A percentile compares a stretch with the other conserved stretches of the same genome.
Evolutionary conservation across 2,888 invertebrate genomes (phyloP).

Genomic region (Trachelus stipa): DNA sequence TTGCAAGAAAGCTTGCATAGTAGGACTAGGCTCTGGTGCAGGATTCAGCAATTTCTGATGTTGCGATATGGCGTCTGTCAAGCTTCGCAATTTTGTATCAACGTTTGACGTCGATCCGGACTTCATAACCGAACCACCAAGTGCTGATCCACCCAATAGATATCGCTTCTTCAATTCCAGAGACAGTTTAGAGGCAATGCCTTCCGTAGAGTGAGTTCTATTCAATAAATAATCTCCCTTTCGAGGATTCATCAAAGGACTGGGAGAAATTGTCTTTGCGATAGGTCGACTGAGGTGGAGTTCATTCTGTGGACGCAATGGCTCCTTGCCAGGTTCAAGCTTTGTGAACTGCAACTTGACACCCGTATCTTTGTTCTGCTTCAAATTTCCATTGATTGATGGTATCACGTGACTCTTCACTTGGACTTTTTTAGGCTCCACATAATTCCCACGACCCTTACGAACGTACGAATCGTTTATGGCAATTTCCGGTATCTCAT

Average conservation of each 20-base stretch:
- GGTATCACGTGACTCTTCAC: slow-evolving; percentile 70
- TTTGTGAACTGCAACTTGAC: slow-evolving; percentile 42
- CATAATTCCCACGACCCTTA: slow-evolving; percentile 68
- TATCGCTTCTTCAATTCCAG: slow-evolving; percentile 88
- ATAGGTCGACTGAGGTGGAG: slow-evolving; percentile 7
- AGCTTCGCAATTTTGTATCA: slow-evolving; percentile 85
- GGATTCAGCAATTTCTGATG: slow-evolving; percentile 88
- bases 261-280: slow-evolving; percentile 18
- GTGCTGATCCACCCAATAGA: slow-evolving; percentile 78
- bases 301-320: slow-evolving; percentile 9
- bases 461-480: slow-evolving; percentile 76
- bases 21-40: slow-evolving; percentile 76
- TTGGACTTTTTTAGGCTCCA: slow-evolving; percentile 72
- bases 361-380: slow-evolving; percentile 43
- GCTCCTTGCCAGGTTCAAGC: slow-evolving; percentile 34
- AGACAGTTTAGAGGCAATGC: slow-evolving; percentile 88
- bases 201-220: slow-evolving; percentile 87
- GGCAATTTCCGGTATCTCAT: slow-evolving; percentile 80
- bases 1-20: slow-evolving; percentile 78
- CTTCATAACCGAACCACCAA: slow-evolving; percentile 79
- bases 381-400: slow-evolving; percentile 64
- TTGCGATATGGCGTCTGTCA: slow-evolving; percentile 87
- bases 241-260: slow-evolving; percentile 71
- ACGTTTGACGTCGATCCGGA: slow-evolving; percentile 87
- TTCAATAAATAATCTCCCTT: slow-evolving; percentile 83